Evolutionary conservation across 2,797 vertebrate genomes (phyloP).

Genomic region (Pithecia hirsuta): DNA sequence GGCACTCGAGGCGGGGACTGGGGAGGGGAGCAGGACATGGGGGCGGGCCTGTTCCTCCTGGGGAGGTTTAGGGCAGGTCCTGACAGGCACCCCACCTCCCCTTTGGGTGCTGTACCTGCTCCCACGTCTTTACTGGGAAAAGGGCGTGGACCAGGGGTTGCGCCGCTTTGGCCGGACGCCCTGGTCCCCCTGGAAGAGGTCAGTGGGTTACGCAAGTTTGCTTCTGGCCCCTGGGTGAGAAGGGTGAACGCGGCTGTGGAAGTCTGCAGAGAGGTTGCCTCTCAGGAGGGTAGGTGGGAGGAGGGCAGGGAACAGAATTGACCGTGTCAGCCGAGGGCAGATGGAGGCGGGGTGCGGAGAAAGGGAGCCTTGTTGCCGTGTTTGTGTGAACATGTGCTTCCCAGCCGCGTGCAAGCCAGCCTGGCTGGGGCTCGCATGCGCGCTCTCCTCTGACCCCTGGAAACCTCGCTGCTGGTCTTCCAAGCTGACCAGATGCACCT

Average conservation of each 20-base stretch:
- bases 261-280: neutral
- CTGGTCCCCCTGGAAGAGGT: neutral
- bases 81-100: too few relatives aligned
- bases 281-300: neutral
- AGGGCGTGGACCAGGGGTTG: neutral
- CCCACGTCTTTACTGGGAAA: neutral
- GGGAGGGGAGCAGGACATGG: neutral
- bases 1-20: neutral
- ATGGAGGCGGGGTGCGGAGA: constrained; percentile 28
- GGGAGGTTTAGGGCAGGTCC: neutral
- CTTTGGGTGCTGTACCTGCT: neutral
- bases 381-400: constrained; percentile 64
- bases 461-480: neutral
- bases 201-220: constrained; percentile 15
- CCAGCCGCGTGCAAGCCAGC: neutral
- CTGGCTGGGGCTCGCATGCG: neutral
- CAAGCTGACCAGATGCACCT: neutral
- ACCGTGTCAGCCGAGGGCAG: neutral
- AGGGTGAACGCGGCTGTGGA: neutral
- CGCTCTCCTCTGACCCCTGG: neutral
- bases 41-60: neutral
- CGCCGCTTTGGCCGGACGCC: neutral
- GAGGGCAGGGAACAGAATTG: neutral
- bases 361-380: constrained; percentile 57
- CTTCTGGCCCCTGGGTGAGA: neutral